These are phyloP conservation scores for Cephus pygmeus DNA, from an alignment of 2,888 invertebrate species.

Conservation along the genomic window DNA sequence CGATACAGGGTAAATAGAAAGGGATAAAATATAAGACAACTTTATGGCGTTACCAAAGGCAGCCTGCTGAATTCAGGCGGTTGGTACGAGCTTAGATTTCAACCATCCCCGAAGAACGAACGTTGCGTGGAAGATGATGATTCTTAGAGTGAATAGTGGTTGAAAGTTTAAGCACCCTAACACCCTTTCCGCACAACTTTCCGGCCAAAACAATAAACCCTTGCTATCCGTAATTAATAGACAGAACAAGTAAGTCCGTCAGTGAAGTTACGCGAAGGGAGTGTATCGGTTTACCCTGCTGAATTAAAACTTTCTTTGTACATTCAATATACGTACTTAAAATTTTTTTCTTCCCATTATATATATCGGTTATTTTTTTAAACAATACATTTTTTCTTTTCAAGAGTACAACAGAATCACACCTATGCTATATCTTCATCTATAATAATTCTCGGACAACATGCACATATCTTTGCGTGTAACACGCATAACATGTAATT, in stretches of 20 bases:
- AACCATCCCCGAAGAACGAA: not conserved
- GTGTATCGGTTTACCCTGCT: not conserved
- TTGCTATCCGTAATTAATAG: slow-evolving; percentile 4
- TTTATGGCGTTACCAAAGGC: not conserved
- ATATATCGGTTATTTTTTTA: not conserved
- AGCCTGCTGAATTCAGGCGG: not conserved
- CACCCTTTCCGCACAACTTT: not conserved
- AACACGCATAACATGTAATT: not conserved
- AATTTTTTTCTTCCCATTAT: too few species aligned
- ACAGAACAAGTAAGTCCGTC: not conserved
- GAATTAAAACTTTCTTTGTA: not conserved
- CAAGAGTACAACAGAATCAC: not conserved
- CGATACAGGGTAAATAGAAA: not conserved
- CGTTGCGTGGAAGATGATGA: not conserved
- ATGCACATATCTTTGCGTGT: not conserved
- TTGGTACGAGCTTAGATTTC: not conserved
- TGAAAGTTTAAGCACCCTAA: not conserved
- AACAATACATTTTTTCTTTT: not conserved
- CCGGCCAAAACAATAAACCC: slow-evolving; percentile 3
- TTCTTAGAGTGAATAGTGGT: not conserved
- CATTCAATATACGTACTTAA: not conserved
- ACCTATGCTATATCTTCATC: not conserved
- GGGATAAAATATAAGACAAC: not conserved
- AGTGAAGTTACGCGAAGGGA: not conserved
- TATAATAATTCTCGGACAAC: not conserved